These are phyloP conservation scores for Dasyurus viverrinus DNA, from an alignment of 2,113 vertebrate species.

Conservation along the genomic window DNA sequence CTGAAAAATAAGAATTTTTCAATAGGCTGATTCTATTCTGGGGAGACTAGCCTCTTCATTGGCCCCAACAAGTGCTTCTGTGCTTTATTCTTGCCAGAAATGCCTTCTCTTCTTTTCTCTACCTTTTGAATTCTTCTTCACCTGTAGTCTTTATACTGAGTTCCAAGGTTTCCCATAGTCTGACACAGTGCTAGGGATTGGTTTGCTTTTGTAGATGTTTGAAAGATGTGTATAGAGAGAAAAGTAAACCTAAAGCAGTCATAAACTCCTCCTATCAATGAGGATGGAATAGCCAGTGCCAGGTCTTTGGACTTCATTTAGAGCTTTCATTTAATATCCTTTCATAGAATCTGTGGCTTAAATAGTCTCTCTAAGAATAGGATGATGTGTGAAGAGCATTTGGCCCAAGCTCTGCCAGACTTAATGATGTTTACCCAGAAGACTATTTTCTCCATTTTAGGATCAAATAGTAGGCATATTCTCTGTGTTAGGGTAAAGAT, in stretches of 20 bases:
- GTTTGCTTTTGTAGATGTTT: neutral
- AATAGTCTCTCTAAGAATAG: neutral
- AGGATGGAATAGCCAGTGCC: neutral
- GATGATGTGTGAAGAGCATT: neutral
- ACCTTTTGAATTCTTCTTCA: neutral
- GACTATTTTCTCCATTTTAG: neutral
- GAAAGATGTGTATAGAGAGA: neutral
- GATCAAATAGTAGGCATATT: neutral
- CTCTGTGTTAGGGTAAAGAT: neutral
- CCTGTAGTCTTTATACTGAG: neutral
- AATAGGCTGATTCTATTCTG: neutral
- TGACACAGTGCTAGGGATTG: neutral
- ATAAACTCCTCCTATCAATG: neutral
- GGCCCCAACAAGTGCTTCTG: neutral
- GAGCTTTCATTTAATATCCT: neutral
- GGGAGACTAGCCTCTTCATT: neutral
- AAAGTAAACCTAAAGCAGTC: neutral
- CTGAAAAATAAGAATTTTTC: neutral
- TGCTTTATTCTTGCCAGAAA: neutral
- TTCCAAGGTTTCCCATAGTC: neutral
- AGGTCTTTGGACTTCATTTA: neutral
- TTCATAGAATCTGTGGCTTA: neutral
- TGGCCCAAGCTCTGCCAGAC: neutral
- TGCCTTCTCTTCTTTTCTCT: neutral
- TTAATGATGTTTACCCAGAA: too few relatives aligned